Base-by-base conservation (phyloP, 2,888 invertebrate genomes). In the Leucozona laternaria region DNA sequence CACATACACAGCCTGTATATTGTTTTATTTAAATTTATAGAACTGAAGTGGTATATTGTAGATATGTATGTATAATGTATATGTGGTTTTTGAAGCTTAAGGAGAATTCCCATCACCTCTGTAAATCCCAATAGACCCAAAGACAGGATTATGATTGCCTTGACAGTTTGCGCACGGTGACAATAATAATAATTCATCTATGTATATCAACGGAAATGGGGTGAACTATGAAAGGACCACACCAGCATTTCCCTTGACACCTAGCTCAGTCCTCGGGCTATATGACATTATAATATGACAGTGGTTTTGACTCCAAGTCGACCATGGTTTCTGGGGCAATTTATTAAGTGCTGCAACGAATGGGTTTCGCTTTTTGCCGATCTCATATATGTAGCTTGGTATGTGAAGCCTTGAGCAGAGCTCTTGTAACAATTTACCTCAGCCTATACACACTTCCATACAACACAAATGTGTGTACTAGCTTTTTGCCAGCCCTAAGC, bases 81-180 rank as follows among this genome's bases (percentile, higher is more conserved):
- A 2, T 15, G 25, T 53, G 53, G 7, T 15, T 15, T 53, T 53
- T 15, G 25, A 53, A 53, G 25, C 53, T 53, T 15, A 3, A 15
- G 17, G 15, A 53, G 15, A 7, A 25, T 43, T 2, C 50, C 20
- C 17, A 10, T 20, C 3, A n/a, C 64, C 15, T 1, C 22, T 70
- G 68, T 48, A 37, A 68, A 17, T 68, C 81, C 77, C 85, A 77
- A 45, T 62, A 62, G 73, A 73, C 53, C 50, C 50, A 70, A 55
- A 57, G 81, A 82, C 71, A 86, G 77, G 60, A 82, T 82, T 81
- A 78, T 82, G 64, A 82, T 86, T 86, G 77, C 85, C 81, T 78
- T 81, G 81, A 70, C 85, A 68, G 81, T 58, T 64, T 73, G 68
- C 68, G 81, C 62, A 73, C 77, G 77, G 77, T 78, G 72, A 85